A percentile compares a stretch with the other conserved stretches of the same genome.
phyloP scores from a whole-genome alignment of 2,888 invertebrate genomes.

The Oxytorus armatus region DNA sequence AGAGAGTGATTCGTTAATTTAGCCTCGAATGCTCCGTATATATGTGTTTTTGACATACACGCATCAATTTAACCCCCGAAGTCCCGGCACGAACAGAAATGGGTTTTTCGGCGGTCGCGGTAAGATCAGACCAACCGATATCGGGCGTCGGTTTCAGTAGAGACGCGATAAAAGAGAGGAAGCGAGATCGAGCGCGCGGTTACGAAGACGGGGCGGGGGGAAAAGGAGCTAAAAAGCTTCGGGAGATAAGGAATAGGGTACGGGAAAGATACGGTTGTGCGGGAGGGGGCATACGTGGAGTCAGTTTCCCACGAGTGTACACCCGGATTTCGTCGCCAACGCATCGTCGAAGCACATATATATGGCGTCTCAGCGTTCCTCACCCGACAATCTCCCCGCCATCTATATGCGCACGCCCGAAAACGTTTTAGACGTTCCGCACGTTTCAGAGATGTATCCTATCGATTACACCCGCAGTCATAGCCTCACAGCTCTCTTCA shows the following conservation, averaged over 20 bases:
- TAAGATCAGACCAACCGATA: conserved; percentile 51
- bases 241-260: conserved; percentile 54
- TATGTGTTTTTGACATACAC: too few relatives aligned
- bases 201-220: background rate
- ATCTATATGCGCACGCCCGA: conserved; percentile 56
- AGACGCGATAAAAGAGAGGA: conserved; percentile 20
- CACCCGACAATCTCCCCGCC: background rate
- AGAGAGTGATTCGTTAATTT: too few relatives aligned
- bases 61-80: conserved; percentile 18
- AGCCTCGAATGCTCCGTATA: too few relatives aligned
- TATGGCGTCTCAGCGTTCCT: conserved; percentile 15
- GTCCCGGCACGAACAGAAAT: conserved; percentile 32
- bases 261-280: background rate
- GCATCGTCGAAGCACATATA: conserved; percentile 32
- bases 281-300: conserved; percentile 8
- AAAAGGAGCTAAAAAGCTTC: conserved; percentile 42
- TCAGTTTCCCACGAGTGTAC: conserved; percentile 51
- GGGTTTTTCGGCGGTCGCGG: conserved; percentile 53
- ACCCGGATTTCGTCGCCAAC: conserved; percentile 60
- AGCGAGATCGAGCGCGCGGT: background rate
- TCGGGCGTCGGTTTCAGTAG: conserved; percentile 16
- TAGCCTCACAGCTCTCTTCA: conserved; percentile 5
- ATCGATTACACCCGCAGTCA: conserved; percentile 64
- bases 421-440: conserved; percentile 59
- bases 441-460: conserved; percentile 64